Percentiles rank a stretch among this genome's conserved stretches.
phyloP scores from a whole-genome alignment of 2,113 vertebrate genomes.

The Capra hircus region DNA sequence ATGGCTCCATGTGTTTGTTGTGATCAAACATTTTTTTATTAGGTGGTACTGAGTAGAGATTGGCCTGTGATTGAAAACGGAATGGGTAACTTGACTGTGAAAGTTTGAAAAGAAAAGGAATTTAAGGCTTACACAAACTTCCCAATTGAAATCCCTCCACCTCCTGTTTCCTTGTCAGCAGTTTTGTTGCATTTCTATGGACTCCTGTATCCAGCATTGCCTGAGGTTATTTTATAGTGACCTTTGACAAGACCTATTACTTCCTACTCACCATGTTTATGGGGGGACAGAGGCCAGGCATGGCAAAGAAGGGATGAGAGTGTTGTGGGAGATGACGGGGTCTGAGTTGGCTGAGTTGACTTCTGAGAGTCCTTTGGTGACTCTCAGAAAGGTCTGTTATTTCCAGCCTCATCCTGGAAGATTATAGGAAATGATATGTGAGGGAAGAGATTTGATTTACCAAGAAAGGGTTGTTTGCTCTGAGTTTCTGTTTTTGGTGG shows the following conservation, averaged over 20 bases:
- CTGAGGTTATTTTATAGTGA: conserved; percentile 73
- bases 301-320: neutral
- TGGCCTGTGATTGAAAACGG: neutral
- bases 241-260: conserved; percentile 76
- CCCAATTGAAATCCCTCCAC: conserved; percentile 65
- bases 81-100: neutral
- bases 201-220: conserved; percentile 71
- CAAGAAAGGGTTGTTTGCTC: neutral
- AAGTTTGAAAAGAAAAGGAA: conserved; percentile 65
- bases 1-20: neutral
- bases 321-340: conserved; percentile 30
- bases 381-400: neutral
- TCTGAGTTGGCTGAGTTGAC: conserved; percentile 17
- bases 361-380: neutral
- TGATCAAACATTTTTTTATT: neutral
- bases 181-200: conserved; percentile 70
- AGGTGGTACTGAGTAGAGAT: neutral
- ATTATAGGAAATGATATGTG: conserved; percentile 34
- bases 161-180: conserved; percentile 71
- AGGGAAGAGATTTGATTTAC: neutral
- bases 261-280: conserved; percentile 71
- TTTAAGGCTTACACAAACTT: conserved; percentile 69
- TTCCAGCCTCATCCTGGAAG: neutral
- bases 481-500: neutral
- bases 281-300: conserved; percentile 59